These are phyloP conservation scores for Natrix natrix DNA, from an alignment of 2,797 vertebrate genomes.

Conservation along the genomic window DNA sequence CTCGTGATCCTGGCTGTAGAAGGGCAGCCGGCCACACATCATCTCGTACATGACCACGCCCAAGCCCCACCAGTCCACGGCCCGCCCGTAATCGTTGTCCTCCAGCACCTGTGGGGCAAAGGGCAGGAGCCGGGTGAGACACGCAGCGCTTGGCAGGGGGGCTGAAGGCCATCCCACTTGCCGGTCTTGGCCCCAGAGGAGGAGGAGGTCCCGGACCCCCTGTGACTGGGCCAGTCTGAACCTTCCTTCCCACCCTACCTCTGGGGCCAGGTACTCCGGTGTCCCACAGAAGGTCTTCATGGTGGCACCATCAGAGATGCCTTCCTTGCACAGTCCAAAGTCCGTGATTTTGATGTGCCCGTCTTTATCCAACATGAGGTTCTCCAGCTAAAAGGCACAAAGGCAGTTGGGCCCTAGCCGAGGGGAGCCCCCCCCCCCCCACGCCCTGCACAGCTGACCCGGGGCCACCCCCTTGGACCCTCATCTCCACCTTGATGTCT, in stretches of 20 bases:
- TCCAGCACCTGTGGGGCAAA: conserved; percentile 82
- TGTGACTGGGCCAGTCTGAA: neutral
- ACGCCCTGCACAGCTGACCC: neutral
- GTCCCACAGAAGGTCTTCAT: conserved; percentile 98
- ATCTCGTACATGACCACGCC: conserved; percentile 98
- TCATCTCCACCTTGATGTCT: conserved; percentile 84
- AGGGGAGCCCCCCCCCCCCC: neutral
- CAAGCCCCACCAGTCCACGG: conserved; percentile 96
- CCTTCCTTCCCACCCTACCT: conserved; percentile 69
- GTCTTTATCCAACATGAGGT: conserved; percentile 94
- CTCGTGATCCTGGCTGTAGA: conserved; percentile 97
- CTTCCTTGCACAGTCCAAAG: conserved; percentile 96
- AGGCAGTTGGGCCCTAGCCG: neutral
- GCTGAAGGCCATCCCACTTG: too few relatives aligned
- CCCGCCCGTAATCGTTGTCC: conserved; percentile 92
- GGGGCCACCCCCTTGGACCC: neutral
- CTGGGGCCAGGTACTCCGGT: conserved; percentile 91
- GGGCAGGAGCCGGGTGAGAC: neutral
- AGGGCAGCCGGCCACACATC: conserved; percentile 93
- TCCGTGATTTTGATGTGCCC: conserved; percentile 97
- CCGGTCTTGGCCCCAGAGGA: too few relatives aligned
- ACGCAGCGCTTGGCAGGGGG: neutral
- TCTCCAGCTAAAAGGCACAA: conserved; percentile 81
- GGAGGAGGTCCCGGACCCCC: neutral
- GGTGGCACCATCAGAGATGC: conserved; percentile 89